Percentiles rank a stretch among this genome's conserved stretches.
phyloP scores from a whole-genome alignment of 2,797 vertebrate species.

The Pteronotus mesoamericanus region DNA sequence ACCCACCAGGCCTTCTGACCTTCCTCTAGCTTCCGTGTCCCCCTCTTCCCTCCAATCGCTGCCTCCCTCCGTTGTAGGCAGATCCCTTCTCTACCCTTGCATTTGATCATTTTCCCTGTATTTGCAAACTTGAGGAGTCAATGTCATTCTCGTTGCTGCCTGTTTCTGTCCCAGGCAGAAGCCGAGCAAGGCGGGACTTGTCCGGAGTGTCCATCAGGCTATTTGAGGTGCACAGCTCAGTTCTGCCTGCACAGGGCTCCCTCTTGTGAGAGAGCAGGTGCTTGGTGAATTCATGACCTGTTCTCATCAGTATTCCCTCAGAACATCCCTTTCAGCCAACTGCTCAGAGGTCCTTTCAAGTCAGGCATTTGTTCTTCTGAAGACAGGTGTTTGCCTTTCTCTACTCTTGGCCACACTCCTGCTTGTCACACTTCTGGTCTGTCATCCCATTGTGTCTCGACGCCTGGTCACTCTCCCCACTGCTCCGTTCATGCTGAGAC shows the following conservation, averaged over 20 bases:
- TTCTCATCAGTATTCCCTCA: not conserved
- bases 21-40: not conserved
- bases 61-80: not conserved
- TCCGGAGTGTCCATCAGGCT: accelerated
- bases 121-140: not conserved
- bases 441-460: not conserved
- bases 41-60: not conserved
- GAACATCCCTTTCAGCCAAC: too few relatives aligned
- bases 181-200: not conserved
- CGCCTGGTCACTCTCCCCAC: not conserved
- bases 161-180: not conserved
- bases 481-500: not conserved
- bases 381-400: not conserved
- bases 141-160: accelerated
- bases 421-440: not conserved
- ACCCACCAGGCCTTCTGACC: not conserved
- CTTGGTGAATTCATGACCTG: too few relatives aligned
- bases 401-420: not conserved
- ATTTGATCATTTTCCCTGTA: not conserved
- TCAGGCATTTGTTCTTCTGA: not conserved
- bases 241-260: not conserved
- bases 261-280: not conserved
- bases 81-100: not conserved
- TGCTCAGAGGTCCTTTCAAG: not conserved
- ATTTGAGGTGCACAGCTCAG: accelerated